Conservation (phyloP, 2,888 invertebrate genomes). For the Penaeus monodon region DNA sequence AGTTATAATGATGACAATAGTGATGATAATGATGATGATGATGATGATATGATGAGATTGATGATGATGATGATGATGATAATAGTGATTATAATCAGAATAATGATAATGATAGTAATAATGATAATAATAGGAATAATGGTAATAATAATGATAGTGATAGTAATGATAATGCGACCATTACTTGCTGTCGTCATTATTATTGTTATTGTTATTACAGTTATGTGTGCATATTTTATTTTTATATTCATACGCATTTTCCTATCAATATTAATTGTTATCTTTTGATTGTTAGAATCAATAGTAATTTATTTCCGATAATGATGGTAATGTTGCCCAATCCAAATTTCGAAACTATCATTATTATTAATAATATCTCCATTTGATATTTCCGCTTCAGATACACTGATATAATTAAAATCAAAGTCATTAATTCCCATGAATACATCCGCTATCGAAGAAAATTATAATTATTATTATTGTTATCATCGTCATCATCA, state of each 20-base stretch:
- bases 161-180: neutral
- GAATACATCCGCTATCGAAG: too few relatives aligned
- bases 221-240: neutral
- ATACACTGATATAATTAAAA: too few relatives aligned
- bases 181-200: neutral
- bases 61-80: neutral
- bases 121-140: neutral
- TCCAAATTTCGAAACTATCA: too few relatives aligned
- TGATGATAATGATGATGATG: neutral
- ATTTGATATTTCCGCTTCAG: too few relatives aligned
- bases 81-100: neutral
- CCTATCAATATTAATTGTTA: too few relatives aligned
- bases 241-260: neutral
- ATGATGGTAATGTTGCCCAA: too few relatives aligned
- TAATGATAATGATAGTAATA: neutral
- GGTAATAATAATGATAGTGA: neutral
- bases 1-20: neutral
- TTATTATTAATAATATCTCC: too few relatives aligned
- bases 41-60: neutral
- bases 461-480: too few relatives aligned
- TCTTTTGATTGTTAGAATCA: too few relatives aligned
- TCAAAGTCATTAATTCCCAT: too few relatives aligned
- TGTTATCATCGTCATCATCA: too few relatives aligned
- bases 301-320: too few relatives aligned
- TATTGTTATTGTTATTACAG: slow-evolving; percentile 2